phyloP scores from a whole-genome alignment of 1,140 invertebrate species.

The Orchestia grillus region DNA sequence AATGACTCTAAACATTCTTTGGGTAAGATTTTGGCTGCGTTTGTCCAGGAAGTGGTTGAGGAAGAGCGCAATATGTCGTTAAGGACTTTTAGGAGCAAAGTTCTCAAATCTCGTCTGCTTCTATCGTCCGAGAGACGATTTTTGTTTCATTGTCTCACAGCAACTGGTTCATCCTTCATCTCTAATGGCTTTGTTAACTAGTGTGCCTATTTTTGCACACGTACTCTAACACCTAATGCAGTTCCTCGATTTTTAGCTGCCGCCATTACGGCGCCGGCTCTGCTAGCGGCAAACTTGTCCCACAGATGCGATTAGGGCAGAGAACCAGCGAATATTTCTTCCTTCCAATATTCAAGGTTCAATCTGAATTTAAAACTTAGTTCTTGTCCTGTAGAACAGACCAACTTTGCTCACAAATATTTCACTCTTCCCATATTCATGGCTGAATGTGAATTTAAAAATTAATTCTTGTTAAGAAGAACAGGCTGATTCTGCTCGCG shows the following conservation, averaged over 20 bases:
- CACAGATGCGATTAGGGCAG: not conserved
- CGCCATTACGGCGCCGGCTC: not conserved
- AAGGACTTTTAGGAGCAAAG: not conserved
- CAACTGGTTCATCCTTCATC: conserved; percentile 51
- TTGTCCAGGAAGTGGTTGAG: not conserved
- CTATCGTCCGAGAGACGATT: not conserved
- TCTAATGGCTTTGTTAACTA: conserved; percentile 53
- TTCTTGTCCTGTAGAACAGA: no score
- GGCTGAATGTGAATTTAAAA: no score
- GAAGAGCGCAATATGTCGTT: not conserved
- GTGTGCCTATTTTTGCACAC: conserved; percentile 34
- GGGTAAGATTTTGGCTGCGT: not conserved
- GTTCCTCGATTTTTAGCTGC: conserved; percentile 4
- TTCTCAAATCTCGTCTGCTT: conserved; percentile 21
- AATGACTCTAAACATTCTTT: not conserved
- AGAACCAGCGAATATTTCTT: not conserved
- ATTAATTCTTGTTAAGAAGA: no score
- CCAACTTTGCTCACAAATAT: no score
- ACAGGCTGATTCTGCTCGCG: no score
- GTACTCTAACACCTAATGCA: conserved; percentile 54
- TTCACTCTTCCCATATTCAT: no score
- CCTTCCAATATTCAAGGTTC: not conserved
- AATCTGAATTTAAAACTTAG: not conserved
- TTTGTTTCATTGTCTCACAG: conserved; percentile 39
- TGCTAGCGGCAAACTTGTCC: conserved; percentile 11